A percentile compares a stretch with the other conserved stretches of the same genome.
Evolutionary conservation across 2,113 vertebrate species (phyloP).

Genomic region (Bujurquina vittata): DNA sequence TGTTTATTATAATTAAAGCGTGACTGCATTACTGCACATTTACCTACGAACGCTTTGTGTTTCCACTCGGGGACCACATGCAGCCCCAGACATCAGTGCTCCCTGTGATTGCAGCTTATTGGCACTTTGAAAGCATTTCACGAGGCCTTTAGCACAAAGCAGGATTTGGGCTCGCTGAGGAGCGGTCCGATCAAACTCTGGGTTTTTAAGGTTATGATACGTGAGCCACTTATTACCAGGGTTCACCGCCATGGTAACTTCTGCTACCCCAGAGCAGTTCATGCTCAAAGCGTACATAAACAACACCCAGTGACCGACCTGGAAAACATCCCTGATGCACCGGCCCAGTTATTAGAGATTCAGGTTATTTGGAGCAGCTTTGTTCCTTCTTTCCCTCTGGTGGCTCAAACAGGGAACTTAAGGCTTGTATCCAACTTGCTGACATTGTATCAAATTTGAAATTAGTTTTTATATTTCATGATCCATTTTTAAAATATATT

Average conservation of each 20-base stretch:
- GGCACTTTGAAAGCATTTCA: background rate
- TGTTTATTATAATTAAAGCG: background rate
- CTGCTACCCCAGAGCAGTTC: background rate
- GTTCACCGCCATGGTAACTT: background rate
- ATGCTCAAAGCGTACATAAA: background rate
- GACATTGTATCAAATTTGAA: background rate
- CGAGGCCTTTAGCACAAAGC: background rate
- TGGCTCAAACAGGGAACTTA: too few species aligned
- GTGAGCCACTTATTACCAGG: background rate
- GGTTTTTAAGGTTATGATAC: background rate
- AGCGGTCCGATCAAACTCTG: background rate
- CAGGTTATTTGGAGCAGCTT: too few species aligned
- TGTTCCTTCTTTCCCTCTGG: too few species aligned
- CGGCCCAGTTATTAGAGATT: too few species aligned
- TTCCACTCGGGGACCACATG: background rate
- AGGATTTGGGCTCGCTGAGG: background rate
- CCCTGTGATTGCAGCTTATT: background rate
- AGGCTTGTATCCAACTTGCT: background rate
- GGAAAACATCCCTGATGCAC: background rate
- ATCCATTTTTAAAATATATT: too few species aligned
- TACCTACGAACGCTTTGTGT: background rate
- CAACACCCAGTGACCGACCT: background rate
- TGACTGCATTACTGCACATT: background rate
- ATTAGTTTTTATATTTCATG: background rate
- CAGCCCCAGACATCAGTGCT: background rate